Base-by-base conservation (phyloP, 1,140 invertebrate genomes). In the Pinna nobilis region DNA sequence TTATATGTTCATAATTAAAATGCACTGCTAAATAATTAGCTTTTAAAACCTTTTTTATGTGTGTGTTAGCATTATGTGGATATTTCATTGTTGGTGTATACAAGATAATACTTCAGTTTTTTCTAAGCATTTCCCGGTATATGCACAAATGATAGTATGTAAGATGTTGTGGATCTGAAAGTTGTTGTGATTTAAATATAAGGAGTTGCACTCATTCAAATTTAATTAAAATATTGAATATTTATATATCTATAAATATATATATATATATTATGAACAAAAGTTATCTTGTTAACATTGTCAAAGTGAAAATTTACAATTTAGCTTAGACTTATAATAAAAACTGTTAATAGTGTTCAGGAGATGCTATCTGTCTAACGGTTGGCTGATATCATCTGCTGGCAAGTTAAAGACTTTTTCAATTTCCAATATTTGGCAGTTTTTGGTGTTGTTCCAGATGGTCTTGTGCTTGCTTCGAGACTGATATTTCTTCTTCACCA, bases 361-460 rank as follows among this genome's bases (percentile, higher is more conserved):
- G 33, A 50, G 33, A 33, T 47, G 51, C 37, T 53, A 50, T 37
- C 39, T 39, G 49, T 37, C 37, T 23, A 35, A 20, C 28, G 23
- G 33, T 32, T 51, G 20, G 35, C 32, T 67, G 35, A 67, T 50
- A 53, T 51, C 64, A 53, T 53, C 53, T 53, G 53, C 51, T 37
- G 37, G 51, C 53, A 37, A 51, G 37, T 67, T 67, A 67, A 37
- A 67, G 28, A 51, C 53, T 50, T 67, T 50, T 67, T 47, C 64
- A 67, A 35, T 67, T 50, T 65, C 47, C 49, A 50, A 50, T 67
- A 67, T 74, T 74, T 66, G 65, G 65, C 47, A 69, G 55, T 74
- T 74, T 68, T 74, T 68, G 72, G 65, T 74, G 72, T 74, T 74
- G 72, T 74, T 70, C 59, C 68, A 49, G 47, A 70, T 61, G 53